Conservation (phyloP, 1,140 invertebrate species). For the Drosophila arawakana region DNA sequence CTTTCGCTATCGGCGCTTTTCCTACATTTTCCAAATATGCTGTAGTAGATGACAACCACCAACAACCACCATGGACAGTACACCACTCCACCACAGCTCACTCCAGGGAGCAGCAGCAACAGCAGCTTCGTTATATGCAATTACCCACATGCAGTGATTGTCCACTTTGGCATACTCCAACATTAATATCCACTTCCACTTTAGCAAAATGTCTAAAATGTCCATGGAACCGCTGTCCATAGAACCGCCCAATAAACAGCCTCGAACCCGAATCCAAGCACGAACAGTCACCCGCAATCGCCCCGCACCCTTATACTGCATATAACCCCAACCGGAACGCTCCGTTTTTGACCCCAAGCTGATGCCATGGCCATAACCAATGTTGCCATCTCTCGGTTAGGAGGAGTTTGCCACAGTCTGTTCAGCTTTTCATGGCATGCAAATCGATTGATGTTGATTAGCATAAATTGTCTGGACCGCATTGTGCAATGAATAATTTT, state of each 20-base stretch:
- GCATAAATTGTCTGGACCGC: constrained; percentile 84
- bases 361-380: not conserved
- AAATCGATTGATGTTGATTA: constrained; percentile 84
- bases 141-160: constrained; percentile 77
- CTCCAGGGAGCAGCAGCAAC: not conserved
- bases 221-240: constrained; percentile 59
- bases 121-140: constrained; percentile 53
- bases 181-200: constrained; percentile 37
- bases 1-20: constrained; percentile 35
- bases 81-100: not conserved
- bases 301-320: not conserved
- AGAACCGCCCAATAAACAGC: constrained; percentile 76
- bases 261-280: not conserved
- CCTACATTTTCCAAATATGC: constrained; percentile 68
- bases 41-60: constrained; percentile 62
- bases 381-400: constrained; percentile 5
- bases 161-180: constrained; percentile 62
- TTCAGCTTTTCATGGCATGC: constrained; percentile 68
- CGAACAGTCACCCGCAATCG: not conserved
- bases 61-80: not conserved
- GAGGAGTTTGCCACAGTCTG: not conserved
- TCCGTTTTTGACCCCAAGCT: not conserved
- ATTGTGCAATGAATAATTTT: constrained; percentile 83
- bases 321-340: not conserved
- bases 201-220: constrained; percentile 22